A percentile compares a stretch with the other conserved stretches of the same genome.
Evolutionary conservation across 2,797 vertebrate genomes (phyloP).

Genomic region (Enteromius argenteus): DNA sequence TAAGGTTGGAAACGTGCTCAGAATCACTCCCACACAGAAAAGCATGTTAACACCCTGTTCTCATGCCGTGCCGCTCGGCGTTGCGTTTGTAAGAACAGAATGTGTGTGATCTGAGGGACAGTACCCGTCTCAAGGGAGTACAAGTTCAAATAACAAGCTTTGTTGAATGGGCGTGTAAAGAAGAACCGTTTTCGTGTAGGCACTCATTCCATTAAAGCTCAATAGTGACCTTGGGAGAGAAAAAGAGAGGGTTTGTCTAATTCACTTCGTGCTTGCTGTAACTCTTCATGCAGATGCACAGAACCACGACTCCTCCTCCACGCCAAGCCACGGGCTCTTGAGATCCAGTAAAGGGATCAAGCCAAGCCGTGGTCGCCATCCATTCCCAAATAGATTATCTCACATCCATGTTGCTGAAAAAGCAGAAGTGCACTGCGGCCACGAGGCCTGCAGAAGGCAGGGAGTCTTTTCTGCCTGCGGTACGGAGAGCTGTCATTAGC

Average conservation of each 20-base stretch:
- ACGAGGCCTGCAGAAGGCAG: conserved; percentile 33
- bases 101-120: conserved; percentile 21
- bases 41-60: conserved; percentile 28
- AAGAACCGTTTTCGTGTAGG: conserved; percentile 2
- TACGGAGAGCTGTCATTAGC: conserved; percentile 79
- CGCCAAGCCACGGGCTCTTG: conserved; percentile 30
- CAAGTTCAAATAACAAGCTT: conserved; percentile 50
- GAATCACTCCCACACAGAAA: conserved; percentile 26
- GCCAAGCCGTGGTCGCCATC: conserved; percentile 68
- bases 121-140: conserved; percentile 30
- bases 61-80: background rate
- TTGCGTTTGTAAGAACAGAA: conserved; percentile 28
- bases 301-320: conserved; percentile 40
- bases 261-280: conserved; percentile 21
- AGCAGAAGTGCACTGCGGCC: conserved; percentile 49
- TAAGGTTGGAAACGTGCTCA: conserved; percentile 27
- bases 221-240: conserved; percentile 26
- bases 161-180: conserved; percentile 41
- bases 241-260: background rate
- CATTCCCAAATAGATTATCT: conserved; percentile 77
- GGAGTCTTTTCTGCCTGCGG: conserved; percentile 64
- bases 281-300: conserved; percentile 36
- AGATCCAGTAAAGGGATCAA: conserved; percentile 30
- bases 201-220: background rate
- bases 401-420: conserved; percentile 68